Evolutionary conservation across 2,113 vertebrate genomes (phyloP), one percentile per base, ranked within the genome.

Genomic region (Tychaedon coryphoeus): DNA sequence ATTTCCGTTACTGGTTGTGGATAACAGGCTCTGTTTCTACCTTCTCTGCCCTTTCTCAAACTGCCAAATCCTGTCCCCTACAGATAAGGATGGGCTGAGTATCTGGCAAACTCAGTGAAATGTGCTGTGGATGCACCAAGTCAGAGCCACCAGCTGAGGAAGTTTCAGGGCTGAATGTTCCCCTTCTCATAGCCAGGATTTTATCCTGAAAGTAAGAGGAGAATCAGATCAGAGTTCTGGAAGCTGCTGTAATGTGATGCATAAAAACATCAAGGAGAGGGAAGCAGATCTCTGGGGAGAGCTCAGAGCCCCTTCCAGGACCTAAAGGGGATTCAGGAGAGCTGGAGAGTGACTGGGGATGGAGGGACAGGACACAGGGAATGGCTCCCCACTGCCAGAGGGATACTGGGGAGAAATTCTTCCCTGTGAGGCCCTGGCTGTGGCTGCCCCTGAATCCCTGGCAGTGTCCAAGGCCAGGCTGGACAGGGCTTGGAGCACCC

Each of bases 251-350:
- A 34, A 66, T 0, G 3, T 22, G 20, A 17, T 22, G 14, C 26
- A 8, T 29, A 31, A 72, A 84, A 43, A 11, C 31, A 36, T n/a
- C 0, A 0, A 57, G 64, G 38, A 0, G 0, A 69, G 36, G 36
- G 43, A 40, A 47, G 29, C 6, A 1, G 10, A n/a, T 53, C 19
- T 47, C 24, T 66, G 40, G 53, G 61, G 38, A 40, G 45, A 60
- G 1, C 24, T 5, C 1, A 40, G 38, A 89, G 16, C 28, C 60
- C 16, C 4, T 60, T 53, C 53, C 28, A 51, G 43, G 0, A 31
- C 43, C 36, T 43, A 6, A 43, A 79, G 42, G 20, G 22, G 36
- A 36, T 73, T 26, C 58, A 72, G 38, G 12, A 53, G 53, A 73
- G 36, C 43, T 73, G 51, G 53, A 60, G 10, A 38, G 38, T 8